phyloP scores from a whole-genome alignment of 2,797 vertebrate species.

The Pitangus sulphuratus region DNA sequence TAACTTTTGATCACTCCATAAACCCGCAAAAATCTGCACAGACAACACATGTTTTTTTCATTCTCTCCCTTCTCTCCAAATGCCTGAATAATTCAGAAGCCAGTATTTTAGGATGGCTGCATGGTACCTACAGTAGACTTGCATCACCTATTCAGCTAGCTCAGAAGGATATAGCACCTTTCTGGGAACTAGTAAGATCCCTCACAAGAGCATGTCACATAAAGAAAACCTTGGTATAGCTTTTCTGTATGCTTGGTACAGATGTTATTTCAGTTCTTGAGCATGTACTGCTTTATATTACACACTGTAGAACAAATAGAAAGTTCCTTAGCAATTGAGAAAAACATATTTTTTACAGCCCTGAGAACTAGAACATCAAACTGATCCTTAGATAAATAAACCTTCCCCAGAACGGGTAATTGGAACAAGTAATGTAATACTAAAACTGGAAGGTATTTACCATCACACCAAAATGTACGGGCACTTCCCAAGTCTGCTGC shows the following conservation, averaged over 20 bases:
- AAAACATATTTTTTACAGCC: not conserved
- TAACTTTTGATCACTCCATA: not conserved
- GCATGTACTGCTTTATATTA: not conserved
- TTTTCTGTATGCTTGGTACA: not conserved
- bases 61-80: not conserved
- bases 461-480: accelerated
- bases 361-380: not conserved
- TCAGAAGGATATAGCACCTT: not conserved
- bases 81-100: not conserved
- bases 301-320: not conserved
- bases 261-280: not conserved
- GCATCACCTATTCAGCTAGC: not conserved
- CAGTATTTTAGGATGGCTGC: not conserved
- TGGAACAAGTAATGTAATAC: not conserved
- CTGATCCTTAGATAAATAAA: not conserved
- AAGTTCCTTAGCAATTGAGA: not conserved
- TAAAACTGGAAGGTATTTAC: not conserved
- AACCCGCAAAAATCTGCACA: not conserved
- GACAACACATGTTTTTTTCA: not conserved
- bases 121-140: not conserved
- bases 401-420: not conserved
- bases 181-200: not conserved
- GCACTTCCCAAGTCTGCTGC: not conserved
- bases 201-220: not conserved
- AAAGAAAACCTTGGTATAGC: not conserved